These are phyloP conservation scores for Noctua fimbriata DNA, from an alignment of 2,888 invertebrate species.

Conservation along the genomic window DNA sequence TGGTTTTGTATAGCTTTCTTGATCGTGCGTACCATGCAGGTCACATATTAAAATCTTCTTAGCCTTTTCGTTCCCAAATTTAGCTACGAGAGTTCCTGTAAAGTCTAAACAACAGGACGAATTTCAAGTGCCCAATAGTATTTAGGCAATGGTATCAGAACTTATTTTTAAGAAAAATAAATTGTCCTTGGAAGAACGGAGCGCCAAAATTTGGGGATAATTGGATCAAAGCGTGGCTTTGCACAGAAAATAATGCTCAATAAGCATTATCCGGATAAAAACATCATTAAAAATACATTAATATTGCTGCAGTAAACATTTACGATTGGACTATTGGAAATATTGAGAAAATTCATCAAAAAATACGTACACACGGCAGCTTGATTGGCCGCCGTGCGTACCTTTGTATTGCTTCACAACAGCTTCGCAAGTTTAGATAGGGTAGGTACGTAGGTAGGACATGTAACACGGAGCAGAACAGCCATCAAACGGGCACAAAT, in stretches of 20 bases:
- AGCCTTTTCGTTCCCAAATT: neutral
- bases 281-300: neutral
- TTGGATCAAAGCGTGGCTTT: neutral
- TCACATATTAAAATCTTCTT: too few relatives aligned
- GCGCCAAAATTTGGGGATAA: neutral
- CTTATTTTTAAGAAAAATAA: neutral
- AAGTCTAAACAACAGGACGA: neutral
- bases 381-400: too few relatives aligned
- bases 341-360: neutral
- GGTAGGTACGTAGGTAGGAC: neutral
- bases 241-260: neutral
- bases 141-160: neutral
- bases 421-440: neutral
- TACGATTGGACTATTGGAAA: neutral
- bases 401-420: neutral
- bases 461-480: neutral
- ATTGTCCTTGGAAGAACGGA: neutral
- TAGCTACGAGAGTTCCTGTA: neutral
- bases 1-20: too few relatives aligned
- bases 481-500: neutral
- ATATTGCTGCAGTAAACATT: neutral
- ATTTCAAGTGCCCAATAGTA: neutral
- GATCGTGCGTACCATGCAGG: too few relatives aligned
- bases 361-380: too few relatives aligned
- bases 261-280: neutral